Base-by-base conservation (phyloP, 2,888 invertebrate species). In the Andrena bucephala region DNA sequence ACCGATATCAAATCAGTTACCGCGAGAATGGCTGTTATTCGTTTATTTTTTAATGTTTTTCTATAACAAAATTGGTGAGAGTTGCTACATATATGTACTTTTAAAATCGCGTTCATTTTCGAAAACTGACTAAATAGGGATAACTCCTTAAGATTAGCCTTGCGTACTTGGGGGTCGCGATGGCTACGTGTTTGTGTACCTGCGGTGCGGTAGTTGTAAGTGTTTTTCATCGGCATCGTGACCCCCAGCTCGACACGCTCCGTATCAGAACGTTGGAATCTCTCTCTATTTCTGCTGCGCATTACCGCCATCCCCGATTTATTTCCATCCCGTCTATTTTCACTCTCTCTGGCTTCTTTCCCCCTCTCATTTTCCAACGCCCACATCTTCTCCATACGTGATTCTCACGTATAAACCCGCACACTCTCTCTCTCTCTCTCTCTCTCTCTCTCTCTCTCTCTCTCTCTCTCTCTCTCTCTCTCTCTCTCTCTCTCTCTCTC, bases 271-370 rank as follows among this genome's bases (percentile, higher is more conserved):
- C 65, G 57, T 83, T 86, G 80, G 89, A 84, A 82, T 83, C 75
- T 77, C 67, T 83, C 82, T 83, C 83, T 89, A 82, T 89, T 87
- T 89, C 82, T 85, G 79, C 77, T 52, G 48, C 67, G 68, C 79
- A 75, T 85, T 81, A 85, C 85, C 70, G 78, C 67, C 73, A 81
- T 81, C 60, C 73, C 65, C 81, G 85, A 87, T 84, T 89, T 89
- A 89, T 89, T 88, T 87, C 82, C 80, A 87, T 76, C 83, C 78
- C 73, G 63, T 81, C 87, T 88, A 88, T 88, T 88, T 89, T 80
- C 80, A 89, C 82, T 75, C 63, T 62, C 48, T 13, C 50, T 36
- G 48, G n/a, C 50, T 63, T 48, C 70, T 54, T 29, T 62, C 62
- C 60, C 24, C 29, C 57, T 27, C n/a, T 59, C 65, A 16, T 42